Evolutionary conservation across 2,888 invertebrate species (phyloP).

Genomic region (Brachylomia viminalis): DNA sequence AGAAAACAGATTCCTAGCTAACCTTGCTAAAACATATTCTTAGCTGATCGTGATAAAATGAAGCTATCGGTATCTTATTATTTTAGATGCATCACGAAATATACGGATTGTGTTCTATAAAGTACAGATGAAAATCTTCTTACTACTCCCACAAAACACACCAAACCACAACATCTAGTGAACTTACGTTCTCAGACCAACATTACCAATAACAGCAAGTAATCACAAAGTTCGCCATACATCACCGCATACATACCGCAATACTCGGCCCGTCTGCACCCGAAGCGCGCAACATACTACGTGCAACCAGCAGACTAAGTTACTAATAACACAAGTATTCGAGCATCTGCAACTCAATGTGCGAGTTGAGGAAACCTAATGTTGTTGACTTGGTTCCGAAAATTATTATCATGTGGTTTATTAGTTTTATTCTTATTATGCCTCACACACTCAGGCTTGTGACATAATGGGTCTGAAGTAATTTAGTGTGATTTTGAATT

Average conservation of each 20-base stretch:
- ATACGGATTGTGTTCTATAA: background rate
- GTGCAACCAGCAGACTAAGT: constrained; percentile 34
- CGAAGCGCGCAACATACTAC: constrained; percentile 39
- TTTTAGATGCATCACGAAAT: background rate
- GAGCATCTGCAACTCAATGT: constrained; percentile 26
- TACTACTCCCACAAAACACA: background rate
- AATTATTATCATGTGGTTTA: background rate
- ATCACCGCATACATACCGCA: constrained; percentile 28
- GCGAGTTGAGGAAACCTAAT: constrained; percentile 16
- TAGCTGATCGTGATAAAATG: no score
- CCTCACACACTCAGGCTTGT: background rate
- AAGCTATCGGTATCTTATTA: background rate
- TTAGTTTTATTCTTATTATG: background rate
- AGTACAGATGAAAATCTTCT: background rate
- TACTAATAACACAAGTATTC: constrained; percentile 53
- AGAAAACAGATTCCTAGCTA: background rate
- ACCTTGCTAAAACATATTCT: background rate
- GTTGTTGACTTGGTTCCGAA: constrained; percentile 12
- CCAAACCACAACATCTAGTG: background rate
- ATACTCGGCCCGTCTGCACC: background rate
- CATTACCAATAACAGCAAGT: constrained; percentile 58
- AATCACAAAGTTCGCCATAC: constrained; percentile 50
- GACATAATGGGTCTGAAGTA: background rate
- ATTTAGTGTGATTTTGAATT: background rate
- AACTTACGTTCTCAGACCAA: constrained; percentile 24